Evolutionary conservation across 2,888 invertebrate species (phyloP), one percentile per base, ranked within the genome.

Genomic region (Escarpia spicata): DNA sequence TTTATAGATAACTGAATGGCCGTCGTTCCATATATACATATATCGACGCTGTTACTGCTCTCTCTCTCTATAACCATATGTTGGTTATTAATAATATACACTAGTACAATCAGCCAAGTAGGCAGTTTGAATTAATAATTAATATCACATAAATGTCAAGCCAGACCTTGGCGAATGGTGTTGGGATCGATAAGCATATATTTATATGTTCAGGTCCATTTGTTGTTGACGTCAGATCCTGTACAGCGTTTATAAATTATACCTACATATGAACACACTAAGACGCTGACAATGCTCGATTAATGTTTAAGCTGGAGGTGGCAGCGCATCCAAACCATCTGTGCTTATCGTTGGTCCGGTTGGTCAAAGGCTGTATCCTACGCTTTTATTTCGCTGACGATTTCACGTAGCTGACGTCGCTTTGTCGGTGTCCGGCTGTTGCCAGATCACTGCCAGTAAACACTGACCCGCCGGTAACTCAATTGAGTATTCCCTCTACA

Each of bases 101-200:
- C 4, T 75, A 75, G 75, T 75, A 75, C 19, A 26, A 0, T 75
- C 2, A 75, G 26, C 75, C 4, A 26, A 26, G 6, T 26, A 75
- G 75, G 75, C 75, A 75, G 26, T 75, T 26, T 15, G 75, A 75
- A 19, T 75, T 26, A n/a, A 75, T 26, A 75, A 75, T 75, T 26
- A 75, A 75, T 75, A 75, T 75, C 75, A 75, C 75, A 75, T 75
- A 75, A 75, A 75, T n/a, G 19, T 75, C 75, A n/a, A 75, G 75
- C 6, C 26, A 26, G 26, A 75, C 75, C 75, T 75, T 26, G 75
- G 26, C 75, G 26, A 26, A 75, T 75, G 75, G 6, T 75, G 75
- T 75, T 75, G 15, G n/a, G n/a, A 75, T 75, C 75, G n/a, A 26
- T 75, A 75, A 75, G 75, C 4, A 15, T 12, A 52, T 52, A n/a